These are phyloP conservation scores for Electrophaes corylata DNA, from an alignment of 2,888 invertebrate genomes.

Conservation along the genomic window DNA sequence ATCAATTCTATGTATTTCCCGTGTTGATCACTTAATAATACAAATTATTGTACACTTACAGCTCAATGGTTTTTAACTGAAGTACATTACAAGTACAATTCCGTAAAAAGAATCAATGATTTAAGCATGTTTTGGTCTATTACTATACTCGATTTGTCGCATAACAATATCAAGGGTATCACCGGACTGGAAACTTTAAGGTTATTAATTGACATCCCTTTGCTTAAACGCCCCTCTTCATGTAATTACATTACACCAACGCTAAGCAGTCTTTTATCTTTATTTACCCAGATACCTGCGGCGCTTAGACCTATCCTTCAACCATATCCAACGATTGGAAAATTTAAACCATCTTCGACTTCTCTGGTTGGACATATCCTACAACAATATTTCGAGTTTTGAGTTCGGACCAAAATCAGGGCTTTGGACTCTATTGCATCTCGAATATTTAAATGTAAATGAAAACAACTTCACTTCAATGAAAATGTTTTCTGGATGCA, in stretches of 20 bases:
- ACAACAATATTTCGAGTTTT: conserved; percentile 80
- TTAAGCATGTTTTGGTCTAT: conserved; percentile 86
- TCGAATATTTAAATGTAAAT: conserved; percentile 80
- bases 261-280: conserved; percentile 34
- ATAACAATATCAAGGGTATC: conserved; percentile 84
- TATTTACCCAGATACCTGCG: conserved; percentile 75
- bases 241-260: conserved; percentile 9
- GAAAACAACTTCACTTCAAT: conserved; percentile 81
- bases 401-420: conserved; percentile 67
- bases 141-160: conserved; percentile 84
- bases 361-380: conserved; percentile 81
- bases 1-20: background rate
- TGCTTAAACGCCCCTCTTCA: conserved; percentile 11
- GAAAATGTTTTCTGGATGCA: conserved; percentile 77
- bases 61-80: conserved; percentile 85
- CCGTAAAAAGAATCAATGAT: conserved; percentile 79
- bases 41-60: conserved; percentile 36
- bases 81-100: conserved; percentile 85
- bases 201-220: conserved; percentile 50
- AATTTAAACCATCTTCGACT: conserved; percentile 82
- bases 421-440: conserved; percentile 78
- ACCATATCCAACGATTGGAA: conserved; percentile 82
- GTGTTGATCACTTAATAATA: background rate
- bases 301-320: conserved; percentile 84
- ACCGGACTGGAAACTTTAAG: conserved; percentile 80